Conservation (phyloP, 1,140 invertebrate genomes). For the Nephila pilipes region DNA sequence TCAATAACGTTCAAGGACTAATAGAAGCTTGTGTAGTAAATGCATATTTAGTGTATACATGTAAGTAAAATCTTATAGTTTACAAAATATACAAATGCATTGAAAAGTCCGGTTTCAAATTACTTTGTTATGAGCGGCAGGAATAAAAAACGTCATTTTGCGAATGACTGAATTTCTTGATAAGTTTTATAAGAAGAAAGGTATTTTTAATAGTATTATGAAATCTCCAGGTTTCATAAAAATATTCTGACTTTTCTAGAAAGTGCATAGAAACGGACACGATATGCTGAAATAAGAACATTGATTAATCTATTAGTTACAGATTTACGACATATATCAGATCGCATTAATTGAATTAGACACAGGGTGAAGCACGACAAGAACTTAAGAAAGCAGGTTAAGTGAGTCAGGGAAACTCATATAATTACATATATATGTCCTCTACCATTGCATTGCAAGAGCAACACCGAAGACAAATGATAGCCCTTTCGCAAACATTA, state of each 20-base stretch:
- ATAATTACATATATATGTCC: neutral
- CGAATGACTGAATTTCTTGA: constrained; percentile 31
- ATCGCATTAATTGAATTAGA: neutral
- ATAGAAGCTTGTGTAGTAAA: constrained; percentile 46
- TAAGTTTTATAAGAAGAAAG: constrained; percentile 27
- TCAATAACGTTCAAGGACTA: neutral
- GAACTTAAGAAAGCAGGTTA: neutral
- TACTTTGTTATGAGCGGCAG: constrained; percentile 68
- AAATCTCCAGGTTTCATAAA: constrained; percentile 46
- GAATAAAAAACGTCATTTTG: constrained; percentile 29
- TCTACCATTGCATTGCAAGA: neutral
- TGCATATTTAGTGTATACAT: constrained; percentile 70
- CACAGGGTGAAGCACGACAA: neutral
- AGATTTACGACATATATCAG: constrained; percentile 7
- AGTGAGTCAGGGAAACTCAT: neutral
- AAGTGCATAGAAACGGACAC: constrained; percentile 60
- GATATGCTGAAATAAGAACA: constrained; percentile 46
- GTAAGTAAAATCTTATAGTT: constrained; percentile 69
- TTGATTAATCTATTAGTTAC: constrained; percentile 13
- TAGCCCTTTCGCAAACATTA: neutral
- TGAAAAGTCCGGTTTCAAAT: constrained; percentile 26
- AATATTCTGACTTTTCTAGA: constrained; percentile 65
- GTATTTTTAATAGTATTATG: neutral
- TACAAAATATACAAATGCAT: constrained; percentile 72
- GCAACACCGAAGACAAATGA: neutral